Evolutionary conservation across 2,888 invertebrate species (phyloP).

Genomic region (Mellilla xanthometata): DNA sequence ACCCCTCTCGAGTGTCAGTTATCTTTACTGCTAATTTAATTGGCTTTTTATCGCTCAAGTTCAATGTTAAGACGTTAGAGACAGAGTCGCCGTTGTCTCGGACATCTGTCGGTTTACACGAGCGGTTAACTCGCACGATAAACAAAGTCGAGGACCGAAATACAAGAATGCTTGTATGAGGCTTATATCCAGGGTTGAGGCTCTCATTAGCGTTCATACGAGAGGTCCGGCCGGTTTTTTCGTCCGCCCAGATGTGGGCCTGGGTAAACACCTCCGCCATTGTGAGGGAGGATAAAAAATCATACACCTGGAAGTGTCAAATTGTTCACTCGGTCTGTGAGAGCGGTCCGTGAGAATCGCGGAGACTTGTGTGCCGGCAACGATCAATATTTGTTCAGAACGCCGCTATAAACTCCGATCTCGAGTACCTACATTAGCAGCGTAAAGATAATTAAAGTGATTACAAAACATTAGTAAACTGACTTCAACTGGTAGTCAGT

Average conservation of each 20-base stretch:
- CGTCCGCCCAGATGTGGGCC: conserved; percentile 76
- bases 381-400: conserved; percentile 38
- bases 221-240: conserved; percentile 78
- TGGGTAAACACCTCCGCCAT: conserved; percentile 68
- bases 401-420: conserved; percentile 13
- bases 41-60: conserved; percentile 73
- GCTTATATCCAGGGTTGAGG: conserved; percentile 35
- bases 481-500: no score
- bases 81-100: conserved; percentile 61
- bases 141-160: conserved; percentile 58
- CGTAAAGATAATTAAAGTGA: conserved; percentile 3
- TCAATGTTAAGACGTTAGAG: conserved; percentile 65
- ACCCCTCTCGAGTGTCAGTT: conserved; percentile 50
- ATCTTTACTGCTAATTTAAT: conserved; percentile 78
- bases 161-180: conserved; percentile 43
- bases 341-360: conserved; percentile 71
- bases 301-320: conserved; percentile 82
- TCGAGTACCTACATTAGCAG: conserved; percentile 15
- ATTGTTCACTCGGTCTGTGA: conserved; percentile 76
- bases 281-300: conserved; percentile 72
- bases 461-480: not conserved
- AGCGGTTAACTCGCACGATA: conserved; percentile 54
- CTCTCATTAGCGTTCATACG: conserved; percentile 73
- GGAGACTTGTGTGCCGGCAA: conserved; percentile 29
- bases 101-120: conserved; percentile 64